Conservation (phyloP, 2,888 invertebrate species). For the Cheilosia pagana region DNA sequence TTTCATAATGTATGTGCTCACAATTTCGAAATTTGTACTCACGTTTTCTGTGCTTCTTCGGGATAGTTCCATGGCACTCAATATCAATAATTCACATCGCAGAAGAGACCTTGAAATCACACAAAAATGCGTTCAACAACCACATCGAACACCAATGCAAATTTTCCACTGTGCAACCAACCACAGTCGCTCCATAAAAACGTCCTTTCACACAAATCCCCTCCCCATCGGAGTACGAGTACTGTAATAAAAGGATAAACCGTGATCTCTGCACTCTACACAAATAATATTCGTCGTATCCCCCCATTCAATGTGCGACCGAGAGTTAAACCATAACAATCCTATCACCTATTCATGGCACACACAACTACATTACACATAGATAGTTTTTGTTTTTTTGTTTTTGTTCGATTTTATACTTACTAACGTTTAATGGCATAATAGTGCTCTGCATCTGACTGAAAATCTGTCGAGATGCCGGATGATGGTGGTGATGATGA, state of each 20-base stretch:
- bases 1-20: no score
- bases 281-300: constrained; percentile 51
- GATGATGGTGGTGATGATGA: constrained; percentile 75
- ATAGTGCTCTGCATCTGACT: constrained; percentile 83
- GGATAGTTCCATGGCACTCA: no score
- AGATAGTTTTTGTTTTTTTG: constrained; percentile 13
- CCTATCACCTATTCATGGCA: constrained; percentile 69
- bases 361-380: constrained; percentile 45
- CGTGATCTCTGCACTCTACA: constrained; percentile 51
- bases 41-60: no score
- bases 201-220: constrained; percentile 9
- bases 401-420: constrained; percentile 78
- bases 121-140: background rate
- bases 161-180: background rate
- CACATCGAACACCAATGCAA: background rate
- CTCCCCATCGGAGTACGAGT: background rate
- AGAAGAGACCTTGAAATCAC: background rate
- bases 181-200: background rate
- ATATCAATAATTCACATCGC: no score
- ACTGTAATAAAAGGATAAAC: constrained; percentile 56
- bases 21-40: no score
- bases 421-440: constrained; percentile 84
- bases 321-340: constrained; percentile 43
- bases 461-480: constrained; percentile 81
- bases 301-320: background rate